Evolutionary conservation across 2,797 vertebrate species (phyloP).

Genomic region (Argyrosomus regius): DNA sequence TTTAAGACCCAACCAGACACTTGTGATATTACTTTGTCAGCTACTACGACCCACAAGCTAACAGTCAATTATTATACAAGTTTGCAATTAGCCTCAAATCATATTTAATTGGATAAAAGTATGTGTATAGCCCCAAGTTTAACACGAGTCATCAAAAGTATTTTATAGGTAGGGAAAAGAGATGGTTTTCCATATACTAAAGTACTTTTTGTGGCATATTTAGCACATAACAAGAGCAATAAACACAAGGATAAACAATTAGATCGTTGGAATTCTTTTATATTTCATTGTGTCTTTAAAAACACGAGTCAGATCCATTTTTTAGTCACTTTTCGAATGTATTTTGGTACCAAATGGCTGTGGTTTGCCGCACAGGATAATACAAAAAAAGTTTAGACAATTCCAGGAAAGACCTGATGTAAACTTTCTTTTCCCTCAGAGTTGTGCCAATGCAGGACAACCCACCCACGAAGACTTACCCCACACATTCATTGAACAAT

Average conservation of each 20-base stretch:
- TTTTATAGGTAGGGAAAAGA: not conserved
- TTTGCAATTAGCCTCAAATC: not conserved
- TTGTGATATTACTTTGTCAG: not conserved
- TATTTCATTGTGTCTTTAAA: not conserved
- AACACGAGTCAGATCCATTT: not conserved
- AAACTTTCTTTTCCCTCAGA: conserved; percentile 19
- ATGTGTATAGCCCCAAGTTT: not conserved
- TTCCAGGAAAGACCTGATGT: conserved; percentile 44
- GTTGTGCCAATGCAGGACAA: conserved; percentile 21
- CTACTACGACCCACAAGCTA: not conserved
- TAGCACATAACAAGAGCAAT: not conserved
- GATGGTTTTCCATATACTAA: not conserved
- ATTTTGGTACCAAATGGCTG: conserved; percentile 2
- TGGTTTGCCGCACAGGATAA: not conserved
- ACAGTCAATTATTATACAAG: not conserved
- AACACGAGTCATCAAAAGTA: not conserved
- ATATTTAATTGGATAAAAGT: not conserved
- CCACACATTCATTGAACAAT: conserved; percentile 16
- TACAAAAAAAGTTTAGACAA: conserved; percentile 37
- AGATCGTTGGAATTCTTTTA: not conserved
- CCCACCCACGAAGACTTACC: conserved; percentile 17
- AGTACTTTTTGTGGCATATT: not conserved
- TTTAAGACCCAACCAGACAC: not conserved
- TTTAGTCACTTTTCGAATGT: not conserved
- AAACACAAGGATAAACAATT: not conserved